Conservation (phyloP, 2,797 vertebrate genomes). For the Ptychobarbus kaznakovi region DNA sequence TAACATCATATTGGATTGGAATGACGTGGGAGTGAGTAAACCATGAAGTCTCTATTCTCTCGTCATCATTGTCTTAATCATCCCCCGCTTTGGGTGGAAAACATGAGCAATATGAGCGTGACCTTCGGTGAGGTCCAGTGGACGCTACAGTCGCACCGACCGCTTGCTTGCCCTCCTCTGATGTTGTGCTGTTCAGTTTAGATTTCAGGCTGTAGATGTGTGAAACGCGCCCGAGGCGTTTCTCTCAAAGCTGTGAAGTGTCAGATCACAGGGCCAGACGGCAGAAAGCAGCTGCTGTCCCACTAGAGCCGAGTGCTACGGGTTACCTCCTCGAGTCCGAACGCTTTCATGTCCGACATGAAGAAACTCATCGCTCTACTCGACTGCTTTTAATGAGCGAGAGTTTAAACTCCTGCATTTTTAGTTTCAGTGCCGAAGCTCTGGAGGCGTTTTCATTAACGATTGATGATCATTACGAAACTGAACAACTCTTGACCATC, state of each 20-base stretch:
- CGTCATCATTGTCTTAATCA: conserved; percentile 26
- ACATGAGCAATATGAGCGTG: neutral
- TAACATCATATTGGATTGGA: neutral
- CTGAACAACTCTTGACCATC: conserved; percentile 16
- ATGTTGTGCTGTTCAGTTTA: conserved; percentile 6
- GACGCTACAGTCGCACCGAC: neutral
- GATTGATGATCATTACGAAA: neutral
- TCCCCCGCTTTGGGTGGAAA: neutral
- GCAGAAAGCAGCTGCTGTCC: conserved; percentile 23
- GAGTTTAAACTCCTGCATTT: neutral
- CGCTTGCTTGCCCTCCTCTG: neutral
- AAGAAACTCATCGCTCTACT: neutral
- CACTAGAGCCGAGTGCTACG: neutral
- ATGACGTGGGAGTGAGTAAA: conserved; percentile 16
- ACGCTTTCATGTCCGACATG: conserved; percentile 23
- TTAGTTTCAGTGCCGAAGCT: neutral
- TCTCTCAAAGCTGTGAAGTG: conserved; percentile 34
- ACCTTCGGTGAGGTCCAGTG: neutral
- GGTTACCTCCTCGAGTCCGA: conserved; percentile 14
- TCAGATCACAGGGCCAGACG: conserved; percentile 37
- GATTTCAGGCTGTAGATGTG: conserved; percentile 14
- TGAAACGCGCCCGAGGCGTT: conserved; percentile 11
- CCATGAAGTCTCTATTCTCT: conserved; percentile 3
- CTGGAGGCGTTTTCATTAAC: conserved; percentile 8
- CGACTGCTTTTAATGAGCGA: conserved; percentile 18